Evolutionary conservation across 2,888 invertebrate species (phyloP), one percentile per base, ranked within the genome.

Genomic region (Scrobipalpa atriplicella): DNA sequence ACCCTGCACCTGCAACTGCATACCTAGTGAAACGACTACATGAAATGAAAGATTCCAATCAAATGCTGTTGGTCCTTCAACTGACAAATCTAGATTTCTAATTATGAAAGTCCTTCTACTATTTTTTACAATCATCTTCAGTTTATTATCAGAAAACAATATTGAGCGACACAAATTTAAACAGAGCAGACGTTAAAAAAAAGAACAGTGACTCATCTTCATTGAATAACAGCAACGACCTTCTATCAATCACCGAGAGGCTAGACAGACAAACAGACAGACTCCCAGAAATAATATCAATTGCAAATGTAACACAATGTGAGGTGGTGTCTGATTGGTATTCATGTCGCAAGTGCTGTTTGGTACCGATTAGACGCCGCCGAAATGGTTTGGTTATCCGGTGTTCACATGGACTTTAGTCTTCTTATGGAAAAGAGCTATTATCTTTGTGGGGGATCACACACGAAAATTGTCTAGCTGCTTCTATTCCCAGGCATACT

Each of bases 261-360:
- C 67, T 70, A 72, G 70, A 69, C 72, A 65, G 67, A 73, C 79
- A 87, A 86, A 86, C 87, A 69, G 67, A 62, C 67, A 75, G 87
- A 76, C 88, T 89, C 88, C 85, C 65, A 85, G 88, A 89, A 89
- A 83, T 87, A 72, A 84, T 87, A 83, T 82, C 72, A 83, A 86
- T 85, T 87, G 86, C 86, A 79, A 87, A 87, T 69, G 66, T 66
- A 73, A 73, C 70, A 77, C 58, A 16, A n/a, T 58, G 36, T 58
- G 58, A 58, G 21, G 52, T 38, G 47, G 36, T 43, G 60, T n/a
- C 70, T 71, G 69, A 85, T 83, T 74, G 58, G 68, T 70, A 90
- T 85, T 85, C 89, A 52, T 29, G 6, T 9, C 67, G 73, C 83
- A 85, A 81, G 7, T 6, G 66, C 62, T 71, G 72, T 80, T 82